A percentile compares a stretch with the other conserved stretches of the same genome.
These are phyloP conservation scores for Todus mexicanus DNA, from an alignment of 2,797 vertebrate genomes.

Conservation along the genomic window DNA sequence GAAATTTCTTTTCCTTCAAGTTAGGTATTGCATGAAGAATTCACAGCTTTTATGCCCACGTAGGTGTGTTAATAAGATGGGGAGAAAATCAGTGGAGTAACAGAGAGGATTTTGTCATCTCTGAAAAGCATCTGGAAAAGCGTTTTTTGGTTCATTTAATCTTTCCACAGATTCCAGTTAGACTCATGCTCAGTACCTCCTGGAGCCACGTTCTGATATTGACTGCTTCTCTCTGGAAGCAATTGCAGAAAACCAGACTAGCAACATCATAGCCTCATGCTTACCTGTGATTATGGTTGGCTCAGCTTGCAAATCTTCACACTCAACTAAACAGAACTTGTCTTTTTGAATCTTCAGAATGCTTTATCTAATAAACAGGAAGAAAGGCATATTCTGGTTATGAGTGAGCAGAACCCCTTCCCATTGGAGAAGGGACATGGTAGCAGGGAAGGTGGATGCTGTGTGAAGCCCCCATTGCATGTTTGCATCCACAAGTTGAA, in stretches of 20 bases:
- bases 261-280: neutral
- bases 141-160: neutral
- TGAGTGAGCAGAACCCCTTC: neutral
- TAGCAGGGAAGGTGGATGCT: neutral
- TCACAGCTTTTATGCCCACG: neutral
- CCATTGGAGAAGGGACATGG: fast-evolving
- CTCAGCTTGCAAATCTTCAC: neutral
- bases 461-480: fast-evolving
- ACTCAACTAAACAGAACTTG: neutral
- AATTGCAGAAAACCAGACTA: neutral
- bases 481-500: neutral
- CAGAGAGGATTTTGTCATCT: neutral
- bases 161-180: neutral
- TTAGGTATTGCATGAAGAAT: neutral
- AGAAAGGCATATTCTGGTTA: neutral
- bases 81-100: neutral
- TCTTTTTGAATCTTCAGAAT: neutral
- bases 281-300: neutral
- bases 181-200: neutral
- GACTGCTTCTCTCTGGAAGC: neutral
- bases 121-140: neutral
- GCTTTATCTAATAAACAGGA: neutral
- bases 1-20: neutral
- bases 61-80: neutral
- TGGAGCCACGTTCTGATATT: neutral